These are phyloP conservation scores for Tinamus guttatus DNA, from an alignment of 2,113 vertebrate species.

Conservation along the genomic window DNA sequence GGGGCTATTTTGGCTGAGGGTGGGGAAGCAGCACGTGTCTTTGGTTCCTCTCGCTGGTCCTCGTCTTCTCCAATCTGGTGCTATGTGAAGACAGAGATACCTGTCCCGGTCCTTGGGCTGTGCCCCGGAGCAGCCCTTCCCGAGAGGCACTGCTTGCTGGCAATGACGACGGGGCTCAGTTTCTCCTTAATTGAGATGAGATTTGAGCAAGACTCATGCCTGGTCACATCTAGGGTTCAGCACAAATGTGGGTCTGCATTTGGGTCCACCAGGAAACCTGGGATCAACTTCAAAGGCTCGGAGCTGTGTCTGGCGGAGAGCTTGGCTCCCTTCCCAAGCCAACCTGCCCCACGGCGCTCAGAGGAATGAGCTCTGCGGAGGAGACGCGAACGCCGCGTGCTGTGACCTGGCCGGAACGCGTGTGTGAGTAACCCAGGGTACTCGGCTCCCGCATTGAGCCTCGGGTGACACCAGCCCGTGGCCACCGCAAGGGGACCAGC, in stretches of 20 bases:
- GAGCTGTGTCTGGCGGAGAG: background rate
- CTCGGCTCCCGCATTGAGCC: background rate
- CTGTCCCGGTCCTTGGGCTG: background rate
- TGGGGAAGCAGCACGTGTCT: background rate
- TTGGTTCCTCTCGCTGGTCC: background rate
- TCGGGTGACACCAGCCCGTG: background rate
- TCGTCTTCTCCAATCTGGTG: background rate
- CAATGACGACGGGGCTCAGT: background rate
- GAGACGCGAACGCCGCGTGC: background rate
- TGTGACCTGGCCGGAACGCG: background rate
- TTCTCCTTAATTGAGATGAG: background rate
- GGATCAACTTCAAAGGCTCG: background rate
- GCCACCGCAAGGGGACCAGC: background rate
- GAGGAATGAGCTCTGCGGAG: background rate
- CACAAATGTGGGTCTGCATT: fast-evolving
- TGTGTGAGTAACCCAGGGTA: background rate
- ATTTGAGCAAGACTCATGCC: background rate
- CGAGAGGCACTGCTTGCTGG: background rate
- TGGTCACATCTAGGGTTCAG: background rate
- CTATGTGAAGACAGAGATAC: fast-evolving
- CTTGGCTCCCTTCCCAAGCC: background rate
- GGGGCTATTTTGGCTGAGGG: conserved; percentile 88
- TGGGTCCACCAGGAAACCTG: background rate
- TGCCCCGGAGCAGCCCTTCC: background rate
- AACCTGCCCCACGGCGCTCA: background rate